Evolutionary conservation across 1,140 invertebrate genomes (phyloP).

Genomic region (Octopus sinensis): DNA sequence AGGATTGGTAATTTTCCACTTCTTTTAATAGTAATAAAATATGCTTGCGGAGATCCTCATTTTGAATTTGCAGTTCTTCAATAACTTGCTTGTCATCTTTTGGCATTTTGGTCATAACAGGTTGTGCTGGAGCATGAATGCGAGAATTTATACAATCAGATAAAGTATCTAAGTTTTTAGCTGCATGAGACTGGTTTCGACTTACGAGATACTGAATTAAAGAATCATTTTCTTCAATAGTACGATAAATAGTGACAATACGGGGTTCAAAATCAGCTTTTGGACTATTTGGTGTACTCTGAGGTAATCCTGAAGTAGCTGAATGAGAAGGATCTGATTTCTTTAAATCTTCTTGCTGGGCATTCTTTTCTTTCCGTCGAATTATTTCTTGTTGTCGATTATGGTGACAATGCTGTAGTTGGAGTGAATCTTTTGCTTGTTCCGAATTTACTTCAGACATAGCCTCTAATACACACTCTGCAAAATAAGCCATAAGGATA

Average conservation of each 20-base stretch:
- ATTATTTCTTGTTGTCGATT: slow-evolving; percentile 22
- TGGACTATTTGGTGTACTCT: neutral
- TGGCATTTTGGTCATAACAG: slow-evolving; percentile 15
- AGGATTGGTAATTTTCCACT: slow-evolving; percentile 21
- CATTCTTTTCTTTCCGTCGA: slow-evolving; percentile 12
- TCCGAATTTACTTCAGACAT: slow-evolving; percentile 25
- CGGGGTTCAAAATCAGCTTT: neutral
- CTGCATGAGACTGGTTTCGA: slow-evolving; percentile 18
- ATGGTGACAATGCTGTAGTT: slow-evolving; percentile 37
- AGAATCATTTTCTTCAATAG: slow-evolving; percentile 36
- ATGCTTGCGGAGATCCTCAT: slow-evolving; percentile 32
- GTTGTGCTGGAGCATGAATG: slow-evolving; percentile 20
- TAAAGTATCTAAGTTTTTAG: neutral
- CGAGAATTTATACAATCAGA: slow-evolving; percentile 4
- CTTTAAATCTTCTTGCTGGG: slow-evolving; percentile 18
- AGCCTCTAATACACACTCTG: slow-evolving; percentile 38
- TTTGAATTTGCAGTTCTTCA: slow-evolving; percentile 31
- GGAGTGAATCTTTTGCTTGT: slow-evolving; percentile 35
- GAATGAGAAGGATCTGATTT: neutral
- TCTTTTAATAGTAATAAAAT: slow-evolving; percentile 32
- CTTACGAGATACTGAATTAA: slow-evolving; percentile 28
- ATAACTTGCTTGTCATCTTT: slow-evolving; percentile 33
- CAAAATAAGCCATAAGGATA: no score
- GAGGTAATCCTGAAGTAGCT: neutral
- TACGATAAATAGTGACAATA: slow-evolving; percentile 27